These are phyloP conservation scores for Elanoides forficatus DNA, from an alignment of 2,113 vertebrate genomes.

Conservation along the genomic window DNA sequence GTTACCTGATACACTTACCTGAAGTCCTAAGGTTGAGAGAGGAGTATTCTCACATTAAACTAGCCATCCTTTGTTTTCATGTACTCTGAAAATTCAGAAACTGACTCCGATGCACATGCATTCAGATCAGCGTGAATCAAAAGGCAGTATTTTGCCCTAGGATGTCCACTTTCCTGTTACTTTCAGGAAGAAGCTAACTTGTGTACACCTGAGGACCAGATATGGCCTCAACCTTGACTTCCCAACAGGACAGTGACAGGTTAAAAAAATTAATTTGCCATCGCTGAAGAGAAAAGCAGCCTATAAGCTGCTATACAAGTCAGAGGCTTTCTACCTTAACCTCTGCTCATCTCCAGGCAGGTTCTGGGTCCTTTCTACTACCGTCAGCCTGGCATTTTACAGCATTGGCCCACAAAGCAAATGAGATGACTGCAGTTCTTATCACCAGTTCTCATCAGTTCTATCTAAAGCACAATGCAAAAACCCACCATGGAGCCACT, in stretches of 20 bases:
- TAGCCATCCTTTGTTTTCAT: background rate
- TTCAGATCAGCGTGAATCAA: background rate
- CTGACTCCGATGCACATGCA: fast-evolving
- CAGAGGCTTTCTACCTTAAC: background rate
- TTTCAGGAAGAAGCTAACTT: background rate
- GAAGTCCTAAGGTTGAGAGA: background rate
- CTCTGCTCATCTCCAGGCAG: background rate
- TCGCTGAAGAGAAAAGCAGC: background rate
- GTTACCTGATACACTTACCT: background rate
- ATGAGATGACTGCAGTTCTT: background rate
- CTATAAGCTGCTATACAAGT: background rate
- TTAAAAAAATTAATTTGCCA: background rate
- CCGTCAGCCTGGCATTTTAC: background rate
- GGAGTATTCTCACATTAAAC: background rate
- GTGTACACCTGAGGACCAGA: background rate
- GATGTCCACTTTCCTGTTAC: background rate
- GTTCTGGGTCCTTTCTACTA: background rate
- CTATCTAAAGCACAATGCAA: background rate
- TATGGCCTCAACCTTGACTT: background rate
- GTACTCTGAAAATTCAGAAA: background rate
- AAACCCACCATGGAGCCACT: background rate
- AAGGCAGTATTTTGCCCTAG: background rate
- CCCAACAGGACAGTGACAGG: background rate
- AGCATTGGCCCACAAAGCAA: background rate
- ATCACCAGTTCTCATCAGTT: background rate